phyloP scores from a whole-genome alignment of 2,888 invertebrate species.

The Diaprepes abbreviatus region DNA sequence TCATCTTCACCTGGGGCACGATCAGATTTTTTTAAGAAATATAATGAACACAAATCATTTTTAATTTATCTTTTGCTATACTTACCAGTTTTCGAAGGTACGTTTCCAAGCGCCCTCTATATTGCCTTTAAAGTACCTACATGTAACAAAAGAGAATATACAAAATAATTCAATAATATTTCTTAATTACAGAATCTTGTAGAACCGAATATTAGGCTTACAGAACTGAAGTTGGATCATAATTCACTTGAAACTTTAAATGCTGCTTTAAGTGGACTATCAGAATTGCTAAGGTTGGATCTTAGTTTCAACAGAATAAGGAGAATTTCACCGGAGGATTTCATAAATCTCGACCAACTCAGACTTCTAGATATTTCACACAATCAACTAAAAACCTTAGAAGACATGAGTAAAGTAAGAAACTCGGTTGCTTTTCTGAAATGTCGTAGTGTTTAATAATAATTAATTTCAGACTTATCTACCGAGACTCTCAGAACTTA shows the following conservation, averaged over 20 bases:
- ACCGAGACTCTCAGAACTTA: conserved; percentile 81
- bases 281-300: conserved; percentile 79
- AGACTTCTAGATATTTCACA: conserved; percentile 83
- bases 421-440: not conserved
- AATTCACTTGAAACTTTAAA: conserved; percentile 80
- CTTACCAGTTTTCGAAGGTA: no score
- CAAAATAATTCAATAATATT: no score
- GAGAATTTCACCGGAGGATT: conserved; percentile 81
- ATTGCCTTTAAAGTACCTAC: no score
- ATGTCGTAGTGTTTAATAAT: no score
- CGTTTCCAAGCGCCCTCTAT: no score
- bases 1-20: no score
- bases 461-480: conserved; percentile 78
- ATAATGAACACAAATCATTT: no score
- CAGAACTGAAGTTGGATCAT: conserved; percentile 81
- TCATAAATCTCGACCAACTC: conserved; percentile 82
- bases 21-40: no score
- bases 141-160: no score
- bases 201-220: conserved; percentile 81
- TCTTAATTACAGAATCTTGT: conserved; percentile 76
- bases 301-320: conserved; percentile 82
- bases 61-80: no score
- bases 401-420: conserved; percentile 85
- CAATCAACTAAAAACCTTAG: conserved; percentile 82
- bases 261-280: conserved; percentile 82